Conservation (phyloP, 2,888 invertebrate species). For the Machimus atricapillus region DNA sequence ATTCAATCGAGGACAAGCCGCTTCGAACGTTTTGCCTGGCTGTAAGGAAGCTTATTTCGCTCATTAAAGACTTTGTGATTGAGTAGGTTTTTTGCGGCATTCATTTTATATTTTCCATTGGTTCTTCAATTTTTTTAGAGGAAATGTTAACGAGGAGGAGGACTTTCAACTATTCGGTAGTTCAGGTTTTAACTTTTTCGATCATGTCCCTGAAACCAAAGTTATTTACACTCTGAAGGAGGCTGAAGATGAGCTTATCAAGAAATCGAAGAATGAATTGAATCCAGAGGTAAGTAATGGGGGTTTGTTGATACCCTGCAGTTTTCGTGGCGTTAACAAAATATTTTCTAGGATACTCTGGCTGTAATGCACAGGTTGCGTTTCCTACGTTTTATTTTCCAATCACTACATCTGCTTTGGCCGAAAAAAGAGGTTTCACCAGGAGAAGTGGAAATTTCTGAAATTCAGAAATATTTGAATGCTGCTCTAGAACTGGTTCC, state of each 20-base stretch:
- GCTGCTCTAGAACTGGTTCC: conserved; percentile 85
- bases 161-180: conserved; percentile 92
- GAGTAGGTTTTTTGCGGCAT: conserved; percentile 67
- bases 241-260: conserved; percentile 88
- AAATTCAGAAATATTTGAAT: conserved; percentile 81
- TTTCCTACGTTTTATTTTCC: conserved; percentile 86
- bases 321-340: conserved; percentile 16
- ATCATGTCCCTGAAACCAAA: conserved; percentile 82
- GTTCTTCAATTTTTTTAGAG: conserved; percentile 63
- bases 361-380: conserved; percentile 82
- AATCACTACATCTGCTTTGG: conserved; percentile 68
- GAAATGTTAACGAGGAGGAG: conserved; percentile 92
- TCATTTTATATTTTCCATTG: background rate
- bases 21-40: conserved; percentile 87
- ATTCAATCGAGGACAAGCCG: conserved; percentile 80
- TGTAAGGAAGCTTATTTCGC: conserved; percentile 86
- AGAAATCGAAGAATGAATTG: conserved; percentile 65
- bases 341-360: conserved; percentile 67
- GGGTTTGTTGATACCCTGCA: background rate
- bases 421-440: conserved; percentile 64
- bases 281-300: conserved; percentile 64
- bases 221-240: conserved; percentile 81
- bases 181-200: conserved; percentile 79
- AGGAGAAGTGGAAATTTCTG: conserved; percentile 67
- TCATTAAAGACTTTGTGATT: conserved; percentile 87